phyloP scores from a whole-genome alignment of 53 echinoderm and acorn worm genomes.

The Temnopleurus reevesii region DNA sequence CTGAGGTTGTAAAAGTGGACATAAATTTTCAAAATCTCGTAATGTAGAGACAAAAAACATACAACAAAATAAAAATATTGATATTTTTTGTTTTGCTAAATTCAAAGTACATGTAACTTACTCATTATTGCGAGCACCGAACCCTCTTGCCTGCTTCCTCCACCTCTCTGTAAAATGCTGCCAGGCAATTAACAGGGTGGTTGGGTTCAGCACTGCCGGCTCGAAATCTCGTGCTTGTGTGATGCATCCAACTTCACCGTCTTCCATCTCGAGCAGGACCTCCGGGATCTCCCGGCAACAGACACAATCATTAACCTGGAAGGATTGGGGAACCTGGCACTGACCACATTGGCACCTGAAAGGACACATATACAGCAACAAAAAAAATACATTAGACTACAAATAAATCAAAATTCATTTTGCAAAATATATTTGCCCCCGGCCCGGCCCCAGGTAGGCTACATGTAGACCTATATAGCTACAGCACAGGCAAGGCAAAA shows the following conservation, averaged over 20 bases:
- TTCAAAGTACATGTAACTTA: no score
- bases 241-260: background rate
- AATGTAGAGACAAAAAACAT: no score
- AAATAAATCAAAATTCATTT: no score
- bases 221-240: conserved; percentile 3
- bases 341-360: conserved; percentile 32
- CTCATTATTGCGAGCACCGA: conserved; percentile 43
- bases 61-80: no score
- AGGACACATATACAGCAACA: background rate
- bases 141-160: conserved; percentile 34
- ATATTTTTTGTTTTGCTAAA: background rate
- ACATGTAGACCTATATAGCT: no score
- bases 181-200: background rate
- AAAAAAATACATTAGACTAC: background rate
- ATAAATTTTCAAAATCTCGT: no score
- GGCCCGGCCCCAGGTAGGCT: no score
- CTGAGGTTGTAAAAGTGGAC: no score
- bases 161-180: conserved; percentile 42
- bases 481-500: no score
- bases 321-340: background rate
- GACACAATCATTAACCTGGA: background rate
- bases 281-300: conserved; percentile 34
- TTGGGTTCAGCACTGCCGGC: background rate
- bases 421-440: no score
- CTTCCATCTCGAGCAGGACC: background rate